These are phyloP conservation scores for Epinephelus fuscoguttatus DNA, from an alignment of 2,113 vertebrate species.

Conservation along the genomic window DNA sequence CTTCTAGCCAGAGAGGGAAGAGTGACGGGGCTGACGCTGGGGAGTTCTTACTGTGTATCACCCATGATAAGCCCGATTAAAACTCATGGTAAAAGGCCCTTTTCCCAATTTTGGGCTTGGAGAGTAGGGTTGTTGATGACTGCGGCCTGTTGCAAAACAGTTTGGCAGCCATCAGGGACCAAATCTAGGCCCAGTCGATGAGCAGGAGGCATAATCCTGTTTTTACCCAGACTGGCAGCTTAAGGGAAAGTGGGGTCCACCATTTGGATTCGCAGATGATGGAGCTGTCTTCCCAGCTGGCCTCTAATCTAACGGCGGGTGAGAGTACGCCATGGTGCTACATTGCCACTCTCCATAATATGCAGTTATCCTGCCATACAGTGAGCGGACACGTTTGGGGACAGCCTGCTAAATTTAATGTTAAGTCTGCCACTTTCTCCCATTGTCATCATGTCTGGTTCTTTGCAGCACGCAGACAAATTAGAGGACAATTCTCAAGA, in stretches of 20 bases:
- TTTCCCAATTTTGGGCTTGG: conserved; percentile 28
- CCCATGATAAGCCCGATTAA: conserved; percentile 13
- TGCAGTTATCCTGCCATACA: conserved; percentile 53
- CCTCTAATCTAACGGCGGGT: conserved; percentile 76
- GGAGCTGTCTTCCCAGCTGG: conserved; percentile 80
- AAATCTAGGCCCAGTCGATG: conserved; percentile 71
- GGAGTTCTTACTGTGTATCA: background rate
- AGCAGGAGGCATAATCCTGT: conserved; percentile 81
- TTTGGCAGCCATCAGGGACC: conserved; percentile 68
- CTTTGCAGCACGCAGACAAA: conserved; percentile 13
- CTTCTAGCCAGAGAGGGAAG: background rate
- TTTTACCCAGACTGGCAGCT: conserved; percentile 81
- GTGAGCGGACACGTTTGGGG: conserved; percentile 47
- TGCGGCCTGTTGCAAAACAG: conserved; percentile 53
- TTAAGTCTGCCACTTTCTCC: conserved; percentile 21
- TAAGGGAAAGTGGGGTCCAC: conserved; percentile 75
- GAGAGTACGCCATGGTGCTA: conserved; percentile 52
- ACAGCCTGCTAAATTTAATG: conserved; percentile 57
- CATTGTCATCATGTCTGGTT: conserved; percentile 28
- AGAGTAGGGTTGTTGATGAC: conserved; percentile 45
- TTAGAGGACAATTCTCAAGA: conserved; percentile 10
- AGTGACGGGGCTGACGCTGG: background rate
- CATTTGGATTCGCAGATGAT: conserved; percentile 83
- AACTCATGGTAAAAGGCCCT: conserved; percentile 31
- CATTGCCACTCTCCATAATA: conserved; percentile 61